Conservation (phyloP, 2,888 invertebrate species). For the Microplitis manilae region DNA sequence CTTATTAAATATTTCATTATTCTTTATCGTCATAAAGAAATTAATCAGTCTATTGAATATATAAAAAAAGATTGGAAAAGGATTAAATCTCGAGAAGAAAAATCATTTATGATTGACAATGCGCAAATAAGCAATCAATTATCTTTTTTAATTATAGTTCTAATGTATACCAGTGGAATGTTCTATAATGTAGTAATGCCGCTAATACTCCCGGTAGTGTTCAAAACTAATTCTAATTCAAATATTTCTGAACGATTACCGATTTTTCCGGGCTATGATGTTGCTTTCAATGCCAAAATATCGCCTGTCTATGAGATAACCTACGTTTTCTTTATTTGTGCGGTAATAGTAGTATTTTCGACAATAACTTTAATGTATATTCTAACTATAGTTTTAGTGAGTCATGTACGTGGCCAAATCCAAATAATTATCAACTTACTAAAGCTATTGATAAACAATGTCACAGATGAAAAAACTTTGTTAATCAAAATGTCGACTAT, state of each 20-base stretch:
- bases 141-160: constrained; percentile 22
- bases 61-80: constrained; percentile 40
- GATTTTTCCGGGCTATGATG: constrained; percentile 49
- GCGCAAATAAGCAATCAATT: constrained; percentile 29
- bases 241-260: constrained; percentile 12
- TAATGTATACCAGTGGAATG: constrained; percentile 40
- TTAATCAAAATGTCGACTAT: too few relatives aligned
- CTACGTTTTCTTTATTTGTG: constrained; percentile 45
- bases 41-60: constrained; percentile 32
- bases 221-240: too few relatives aligned
- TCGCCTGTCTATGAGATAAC: constrained; percentile 53
- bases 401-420: constrained; percentile 53
- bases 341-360: constrained; percentile 41
- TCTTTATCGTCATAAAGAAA: constrained; percentile 9
- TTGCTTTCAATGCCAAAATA: constrained; percentile 46
- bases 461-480: too few relatives aligned
- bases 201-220: neutral
- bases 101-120: constrained; percentile 41
- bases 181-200: constrained; percentile 40
- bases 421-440: constrained; percentile 45
- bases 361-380: constrained; percentile 48
- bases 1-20: constrained; percentile 31
- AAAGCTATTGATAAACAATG: constrained; percentile 35
- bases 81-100: constrained; percentile 41
- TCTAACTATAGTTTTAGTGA: constrained; percentile 50